Percentiles rank a stretch among this genome's conserved stretches.
Evolutionary conservation across 2,113 vertebrate genomes (phyloP).

Genomic region (Daboia siamensis): DNA sequence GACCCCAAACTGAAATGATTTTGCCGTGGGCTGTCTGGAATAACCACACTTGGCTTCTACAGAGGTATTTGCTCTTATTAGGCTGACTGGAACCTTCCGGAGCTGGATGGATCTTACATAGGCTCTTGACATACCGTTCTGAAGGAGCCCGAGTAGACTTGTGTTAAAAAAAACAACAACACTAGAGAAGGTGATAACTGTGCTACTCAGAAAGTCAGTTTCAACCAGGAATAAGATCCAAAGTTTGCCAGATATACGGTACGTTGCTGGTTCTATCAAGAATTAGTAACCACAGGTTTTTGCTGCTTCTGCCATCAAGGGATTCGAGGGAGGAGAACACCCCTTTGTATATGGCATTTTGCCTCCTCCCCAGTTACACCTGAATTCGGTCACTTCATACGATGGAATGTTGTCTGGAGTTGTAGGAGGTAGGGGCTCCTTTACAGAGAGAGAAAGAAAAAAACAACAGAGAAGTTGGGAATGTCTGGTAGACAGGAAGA

Average conservation of each 20-base stretch:
- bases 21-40: not conserved
- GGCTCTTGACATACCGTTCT: not conserved
- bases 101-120: not conserved
- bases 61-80: not conserved
- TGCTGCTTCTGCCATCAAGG: not conserved
- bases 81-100: not conserved
- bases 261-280: not conserved
- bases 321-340: not conserved
- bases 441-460: too few relatives aligned
- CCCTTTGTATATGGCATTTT: not conserved
- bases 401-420: too few relatives aligned
- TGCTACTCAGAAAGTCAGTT: not conserved
- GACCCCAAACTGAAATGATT: not conserved
- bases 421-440: too few relatives aligned
- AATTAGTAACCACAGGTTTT: not conserved
- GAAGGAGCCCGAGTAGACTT: not conserved
- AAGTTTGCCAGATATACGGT: not conserved
- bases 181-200: not conserved
- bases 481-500: too few relatives aligned
- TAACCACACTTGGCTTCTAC: not conserved
- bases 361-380: not conserved
- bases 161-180: not conserved
- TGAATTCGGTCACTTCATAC: not conserved
- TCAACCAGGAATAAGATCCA: not conserved
- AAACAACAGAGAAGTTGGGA: too few relatives aligned